phyloP scores from a whole-genome alignment of 2,888 invertebrate species.

The Adela reaumurella region DNA sequence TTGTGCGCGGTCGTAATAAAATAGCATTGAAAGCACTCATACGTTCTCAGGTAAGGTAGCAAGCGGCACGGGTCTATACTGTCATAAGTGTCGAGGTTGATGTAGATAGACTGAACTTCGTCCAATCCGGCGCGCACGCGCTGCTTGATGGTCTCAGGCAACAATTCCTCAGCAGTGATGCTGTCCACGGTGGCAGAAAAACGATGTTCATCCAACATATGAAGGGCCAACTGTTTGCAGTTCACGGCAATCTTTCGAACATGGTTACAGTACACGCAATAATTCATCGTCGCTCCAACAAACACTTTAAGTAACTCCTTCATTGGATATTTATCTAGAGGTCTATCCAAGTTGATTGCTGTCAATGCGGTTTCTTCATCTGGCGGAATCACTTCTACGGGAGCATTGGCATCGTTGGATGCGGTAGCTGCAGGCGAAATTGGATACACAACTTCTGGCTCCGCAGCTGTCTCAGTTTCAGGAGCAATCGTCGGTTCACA shows the following conservation, averaged over 20 bases:
- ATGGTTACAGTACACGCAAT: conserved; percentile 83
- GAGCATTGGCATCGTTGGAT: not conserved
- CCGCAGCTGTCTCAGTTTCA: conserved; percentile 6
- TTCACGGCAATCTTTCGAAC: conserved; percentile 82
- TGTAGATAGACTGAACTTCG: conserved; percentile 61
- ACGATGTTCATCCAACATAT: conserved; percentile 75
- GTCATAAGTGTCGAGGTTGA: conserved; percentile 71
- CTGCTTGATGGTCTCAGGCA: conserved; percentile 66
- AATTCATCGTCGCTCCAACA: conserved; percentile 62
- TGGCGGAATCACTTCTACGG: conserved; percentile 1
- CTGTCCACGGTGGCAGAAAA: conserved; percentile 77
- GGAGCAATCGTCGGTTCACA: too few species aligned
- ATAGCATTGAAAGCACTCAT: conserved; percentile 85
- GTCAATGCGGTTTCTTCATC: conserved; percentile 38
- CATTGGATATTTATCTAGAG: conserved; percentile 70
- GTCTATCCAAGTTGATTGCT: conserved; percentile 70
- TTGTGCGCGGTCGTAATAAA: conserved; percentile 75
- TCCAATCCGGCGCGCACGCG: conserved; percentile 61
- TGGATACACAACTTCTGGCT: not conserved
- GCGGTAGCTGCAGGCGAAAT: too few species aligned
- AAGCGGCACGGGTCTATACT: conserved; percentile 55
- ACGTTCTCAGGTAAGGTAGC: conserved; percentile 62
- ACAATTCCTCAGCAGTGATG: conserved; percentile 69
- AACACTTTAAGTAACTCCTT: conserved; percentile 71
- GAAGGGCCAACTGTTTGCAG: conserved; percentile 74